Conservation (phyloP, 2,113 vertebrate species). For the mouse (Mus musculus) region GRCm39 chr1:131519501-131520000, state of each 20-base stretch:
- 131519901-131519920: not conserved
- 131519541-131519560: too few species aligned
- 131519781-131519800: not conserved
- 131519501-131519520: not conserved
- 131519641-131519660: not conserved
- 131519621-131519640: not conserved
- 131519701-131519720: not conserved
- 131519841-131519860: not conserved
- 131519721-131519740: not conserved
- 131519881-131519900: not conserved
- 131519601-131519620: not conserved
- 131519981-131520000: not conserved
- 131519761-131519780: not conserved
- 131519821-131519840: not conserved
- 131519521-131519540: not conserved
- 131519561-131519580: not conserved
- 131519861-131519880: not conserved
- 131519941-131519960: not conserved
- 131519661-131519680: not conserved
- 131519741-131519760: not conserved
- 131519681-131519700: not conserved
- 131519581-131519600: accelerated
- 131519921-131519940: not conserved
- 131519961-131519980: not conserved
- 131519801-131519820: not conserved